phyloP scores from a whole-genome alignment of 2,888 invertebrate species.

The Nemotelus pantherinus region DNA sequence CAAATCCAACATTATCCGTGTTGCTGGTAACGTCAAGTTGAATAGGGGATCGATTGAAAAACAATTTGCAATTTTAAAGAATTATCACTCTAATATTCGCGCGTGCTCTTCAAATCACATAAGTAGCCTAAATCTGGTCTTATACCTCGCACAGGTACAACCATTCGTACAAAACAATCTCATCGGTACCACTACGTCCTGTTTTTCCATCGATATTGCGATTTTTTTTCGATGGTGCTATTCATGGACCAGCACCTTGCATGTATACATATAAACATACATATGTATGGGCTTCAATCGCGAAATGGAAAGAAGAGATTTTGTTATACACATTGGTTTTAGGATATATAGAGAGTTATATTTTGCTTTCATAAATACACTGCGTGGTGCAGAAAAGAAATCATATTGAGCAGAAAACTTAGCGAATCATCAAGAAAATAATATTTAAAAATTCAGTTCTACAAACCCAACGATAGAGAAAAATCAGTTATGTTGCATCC shows the following conservation, averaged over 20 bases:
- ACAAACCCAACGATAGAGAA: too few species aligned
- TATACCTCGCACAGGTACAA: conserved; percentile 49
- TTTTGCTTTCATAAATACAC: too few species aligned
- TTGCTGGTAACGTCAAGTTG: conserved; percentile 5
- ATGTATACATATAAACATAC: too few species aligned
- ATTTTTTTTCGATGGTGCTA: conserved; percentile 12
- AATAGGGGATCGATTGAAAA: conserved; percentile 63
- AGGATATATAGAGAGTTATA: too few species aligned
- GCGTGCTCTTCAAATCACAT: conserved; percentile 64
- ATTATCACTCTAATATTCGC: conserved; percentile 65
- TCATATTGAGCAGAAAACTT: too few species aligned
- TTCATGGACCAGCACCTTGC: background rate
- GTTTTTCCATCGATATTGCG: background rate
- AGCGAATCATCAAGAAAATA: too few species aligned
- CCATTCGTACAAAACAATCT: conserved; percentile 20
- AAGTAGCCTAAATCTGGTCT: conserved; percentile 64
- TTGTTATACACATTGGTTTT: too few species aligned
- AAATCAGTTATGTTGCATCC: too few species aligned
- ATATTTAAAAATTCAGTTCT: too few species aligned
- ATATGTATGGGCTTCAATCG: too few species aligned
- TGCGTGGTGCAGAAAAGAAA: too few species aligned
- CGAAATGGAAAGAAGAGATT: too few species aligned
- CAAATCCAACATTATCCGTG: conserved; percentile 49
- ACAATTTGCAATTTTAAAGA: conserved; percentile 65
- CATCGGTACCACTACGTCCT: background rate